Percentiles rank a stretch among this genome's conserved stretches.
These are phyloP conservation scores for Poecilia gillii DNA, from an alignment of 2,797 vertebrate genomes.

Conservation along the genomic window DNA sequence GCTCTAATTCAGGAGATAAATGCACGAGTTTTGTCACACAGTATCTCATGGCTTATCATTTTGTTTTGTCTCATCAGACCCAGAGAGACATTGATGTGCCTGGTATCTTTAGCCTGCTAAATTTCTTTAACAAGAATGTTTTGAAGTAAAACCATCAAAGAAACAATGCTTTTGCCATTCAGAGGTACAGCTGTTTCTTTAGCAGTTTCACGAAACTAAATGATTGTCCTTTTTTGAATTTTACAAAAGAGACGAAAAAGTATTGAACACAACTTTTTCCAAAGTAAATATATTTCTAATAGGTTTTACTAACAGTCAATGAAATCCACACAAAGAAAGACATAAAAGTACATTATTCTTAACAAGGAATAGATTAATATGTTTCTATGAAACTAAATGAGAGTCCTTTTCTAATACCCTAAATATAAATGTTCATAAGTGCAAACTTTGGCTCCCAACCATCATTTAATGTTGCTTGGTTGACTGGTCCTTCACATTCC, in stretches of 20 bases:
- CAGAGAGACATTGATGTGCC: conserved; percentile 11
- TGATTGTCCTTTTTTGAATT: not conserved
- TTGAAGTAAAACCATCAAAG: conserved; percentile 14
- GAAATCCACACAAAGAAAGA: not conserved
- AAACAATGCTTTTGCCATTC: not conserved
- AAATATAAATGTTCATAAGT: conserved; percentile 49
- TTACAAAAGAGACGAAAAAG: not conserved
- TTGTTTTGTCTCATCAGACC: conserved; percentile 31
- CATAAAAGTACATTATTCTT: not conserved
- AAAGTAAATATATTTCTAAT: not conserved
- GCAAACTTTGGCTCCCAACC: conserved; percentile 44
- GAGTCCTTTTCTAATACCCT: conserved; percentile 2
- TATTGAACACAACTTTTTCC: not conserved
- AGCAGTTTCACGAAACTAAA: not conserved
- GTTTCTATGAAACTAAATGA: not conserved
- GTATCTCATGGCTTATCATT: conserved; percentile 25
- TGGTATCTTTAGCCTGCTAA: conserved; percentile 27
- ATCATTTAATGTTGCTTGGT: conserved; percentile 56
- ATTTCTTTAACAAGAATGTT: conserved; percentile 26
- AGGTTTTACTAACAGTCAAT: not conserved
- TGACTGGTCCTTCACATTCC: conserved; percentile 55
- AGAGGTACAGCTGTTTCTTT: not conserved
- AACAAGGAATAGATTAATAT: not conserved
- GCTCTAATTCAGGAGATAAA: conserved; percentile 39
- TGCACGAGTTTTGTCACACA: conserved; percentile 30